Percentiles rank a stretch among this genome's conserved stretches.
Conservation (phyloP, 2,888 invertebrate species). For the Hypomecis punctinalis region DNA sequence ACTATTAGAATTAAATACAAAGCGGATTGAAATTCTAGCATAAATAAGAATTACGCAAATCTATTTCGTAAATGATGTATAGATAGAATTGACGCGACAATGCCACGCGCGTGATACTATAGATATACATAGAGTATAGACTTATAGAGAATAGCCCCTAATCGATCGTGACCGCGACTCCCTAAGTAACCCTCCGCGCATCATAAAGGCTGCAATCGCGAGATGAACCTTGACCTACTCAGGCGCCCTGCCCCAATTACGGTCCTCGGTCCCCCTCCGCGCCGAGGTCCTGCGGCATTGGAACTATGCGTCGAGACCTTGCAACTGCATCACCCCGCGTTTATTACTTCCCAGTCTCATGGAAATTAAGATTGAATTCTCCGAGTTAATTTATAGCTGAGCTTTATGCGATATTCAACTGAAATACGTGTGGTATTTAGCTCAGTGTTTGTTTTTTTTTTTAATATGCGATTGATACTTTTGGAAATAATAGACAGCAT, state of each 20-base stretch:
- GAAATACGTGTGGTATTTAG: neutral
- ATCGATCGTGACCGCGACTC: conserved; percentile 15
- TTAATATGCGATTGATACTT: too few species aligned
- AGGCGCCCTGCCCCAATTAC: conserved; percentile 73
- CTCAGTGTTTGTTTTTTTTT: too few species aligned
- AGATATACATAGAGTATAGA: too few species aligned
- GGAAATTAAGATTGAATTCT: conserved; percentile 6
- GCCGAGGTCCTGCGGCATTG: conserved; percentile 62
- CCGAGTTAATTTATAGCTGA: neutral
- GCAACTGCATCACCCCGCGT: conserved; percentile 28
- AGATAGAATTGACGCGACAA: too few species aligned
- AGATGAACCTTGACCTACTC: conserved; percentile 71
- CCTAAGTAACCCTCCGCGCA: conserved; percentile 19
- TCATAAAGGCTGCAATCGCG: conserved; percentile 36
- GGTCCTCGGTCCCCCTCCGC: conserved; percentile 64
- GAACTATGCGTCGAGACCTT: conserved; percentile 37
- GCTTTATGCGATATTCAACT: neutral
- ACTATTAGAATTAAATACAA: too few species aligned
- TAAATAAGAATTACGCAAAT: too few species aligned
- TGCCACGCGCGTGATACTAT: too few species aligned
- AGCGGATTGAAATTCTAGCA: too few species aligned
- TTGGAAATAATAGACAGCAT: too few species aligned
- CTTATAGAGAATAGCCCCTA: neutral
- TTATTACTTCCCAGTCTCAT: neutral
- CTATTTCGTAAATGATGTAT: too few species aligned